Evolutionary conservation across 2,797 vertebrate species (phyloP), one percentile per base, ranked within the genome.

Genomic region (Chrosomus eos): DNA sequence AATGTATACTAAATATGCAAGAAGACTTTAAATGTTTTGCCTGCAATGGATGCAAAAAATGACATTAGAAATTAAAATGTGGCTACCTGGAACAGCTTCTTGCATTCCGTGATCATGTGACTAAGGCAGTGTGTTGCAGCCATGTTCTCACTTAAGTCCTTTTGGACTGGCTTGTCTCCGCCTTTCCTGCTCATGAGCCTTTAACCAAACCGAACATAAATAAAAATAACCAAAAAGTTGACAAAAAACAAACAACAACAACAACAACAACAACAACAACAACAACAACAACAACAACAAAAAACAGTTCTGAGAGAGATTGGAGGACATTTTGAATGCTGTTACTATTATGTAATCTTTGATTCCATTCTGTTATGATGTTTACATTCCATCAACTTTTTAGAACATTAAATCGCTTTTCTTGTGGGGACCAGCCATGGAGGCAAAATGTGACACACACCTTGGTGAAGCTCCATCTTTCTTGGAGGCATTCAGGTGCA

Each of bases 61-160:
- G 26, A 64, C 19, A 62, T 4, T 19, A 33, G 16, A 62, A 64
- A 64, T n/a, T 18, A 66, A 26, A 31, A 66, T 31, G 5, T 72
- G 5, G n/a, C 26, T 83, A 96, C 96, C 95, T 97, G 95, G 86
- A 97, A 97, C 38, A 97, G 95, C 85, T 96, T 96, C 92, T 97
- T 97, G 93, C 96, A 97, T 90, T 97, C 95, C 0, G 90, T 93
- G 90, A 97, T 96, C 96, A 97, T 96, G 88, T 96, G 95, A 81
- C 94, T 94, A 4, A 97, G 92, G 36, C 96, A 96, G 81, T 96
- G 94, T 0, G 95, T 96, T 0, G 96, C 96, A 1, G 95, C 96
- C 95, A 95, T 94, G 92, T 96, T 97, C 79, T 97, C 96, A 28
- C 80, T 96, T 68, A 97, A 92, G 91, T 97, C 95, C 90, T 95